Base-by-base conservation (phyloP, 2,888 invertebrate genomes). In the Xanthia icteritia region DNA sequence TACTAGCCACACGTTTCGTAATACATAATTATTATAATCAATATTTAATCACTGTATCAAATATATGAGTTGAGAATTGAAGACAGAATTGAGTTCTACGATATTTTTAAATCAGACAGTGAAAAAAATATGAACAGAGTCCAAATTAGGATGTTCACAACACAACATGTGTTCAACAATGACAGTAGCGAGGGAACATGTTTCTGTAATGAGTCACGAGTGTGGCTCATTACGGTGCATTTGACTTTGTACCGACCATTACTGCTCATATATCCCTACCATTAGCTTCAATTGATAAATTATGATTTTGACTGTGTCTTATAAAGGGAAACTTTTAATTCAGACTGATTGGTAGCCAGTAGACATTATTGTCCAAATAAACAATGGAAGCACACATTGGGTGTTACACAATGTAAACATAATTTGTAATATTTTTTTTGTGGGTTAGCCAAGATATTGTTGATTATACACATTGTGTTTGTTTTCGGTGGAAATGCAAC, bases 191-290 rank as follows among this genome's bases (percentile, higher is more conserved):
- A 81, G 68, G 80, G 77, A 81, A 79, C 83, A 86, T 89, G 77
- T 80, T 83, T 88, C 61, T 31, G 77, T 83, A 74, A 84, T 91
- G 92, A 91, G 70, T 92, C 91, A 92, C 79, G 31, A 81, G 73
- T 54, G 80, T 75, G 78, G 63, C 82, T 82, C 61, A 83, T 77
- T 79, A 82, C 77, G 51, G 60, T 84, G 75, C 71, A 81, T 79
- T 79, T 85, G 85, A 83, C 86, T 73, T 77, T 79, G 86, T 84
- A 73, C 83, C 86, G 73, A 73, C 76, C 82, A 69, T 83, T 77
- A 79, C 75, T 48, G 69, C 65, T 77, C 70, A 84, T 84, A 76
- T 39, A 64, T 76, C 83, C 85, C 81, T 79, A 79, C 82, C 79
- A 85, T 85, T 83, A 82, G 79, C 73, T 77, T 90, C 85, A 89